Evolutionary conservation across 2,113 vertebrate genomes (phyloP).

Genomic region (Oophaga pumilio): DNA sequence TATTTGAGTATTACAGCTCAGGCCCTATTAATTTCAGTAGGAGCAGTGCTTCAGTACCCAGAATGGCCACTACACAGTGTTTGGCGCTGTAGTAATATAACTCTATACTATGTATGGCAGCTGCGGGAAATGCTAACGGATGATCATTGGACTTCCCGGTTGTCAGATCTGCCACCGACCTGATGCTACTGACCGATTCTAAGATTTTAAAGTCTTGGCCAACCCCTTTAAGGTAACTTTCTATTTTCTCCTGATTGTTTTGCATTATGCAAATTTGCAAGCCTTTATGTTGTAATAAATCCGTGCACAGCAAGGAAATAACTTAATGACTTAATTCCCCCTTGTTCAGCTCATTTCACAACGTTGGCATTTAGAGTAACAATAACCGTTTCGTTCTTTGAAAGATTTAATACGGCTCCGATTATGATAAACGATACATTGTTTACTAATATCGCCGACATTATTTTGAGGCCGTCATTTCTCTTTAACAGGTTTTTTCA

Average conservation of each 20-base stretch:
- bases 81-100: too few relatives aligned
- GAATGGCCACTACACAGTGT: too few relatives aligned
- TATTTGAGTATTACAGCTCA: too few relatives aligned
- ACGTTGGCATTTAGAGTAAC: neutral
- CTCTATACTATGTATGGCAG: too few relatives aligned
- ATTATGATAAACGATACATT: neutral
- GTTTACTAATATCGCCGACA: neutral
- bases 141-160: too few relatives aligned
- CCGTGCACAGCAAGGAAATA: neutral
- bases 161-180: too few relatives aligned
- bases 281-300: neutral
- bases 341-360: neutral
- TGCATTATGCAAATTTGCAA: neutral
- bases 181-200: too few relatives aligned
- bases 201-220: too few relatives aligned
- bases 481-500: neutral
- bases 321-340: neutral
- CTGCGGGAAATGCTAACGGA: too few relatives aligned
- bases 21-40: too few relatives aligned
- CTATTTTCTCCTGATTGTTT: neutral
- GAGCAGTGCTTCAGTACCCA: too few relatives aligned
- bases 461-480: neutral
- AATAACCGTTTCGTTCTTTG: neutral
- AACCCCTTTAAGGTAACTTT: neutral
- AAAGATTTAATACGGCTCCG: neutral